Conservation (phyloP, 2,113 vertebrate species). For the Stigmatopora nigra region DNA sequence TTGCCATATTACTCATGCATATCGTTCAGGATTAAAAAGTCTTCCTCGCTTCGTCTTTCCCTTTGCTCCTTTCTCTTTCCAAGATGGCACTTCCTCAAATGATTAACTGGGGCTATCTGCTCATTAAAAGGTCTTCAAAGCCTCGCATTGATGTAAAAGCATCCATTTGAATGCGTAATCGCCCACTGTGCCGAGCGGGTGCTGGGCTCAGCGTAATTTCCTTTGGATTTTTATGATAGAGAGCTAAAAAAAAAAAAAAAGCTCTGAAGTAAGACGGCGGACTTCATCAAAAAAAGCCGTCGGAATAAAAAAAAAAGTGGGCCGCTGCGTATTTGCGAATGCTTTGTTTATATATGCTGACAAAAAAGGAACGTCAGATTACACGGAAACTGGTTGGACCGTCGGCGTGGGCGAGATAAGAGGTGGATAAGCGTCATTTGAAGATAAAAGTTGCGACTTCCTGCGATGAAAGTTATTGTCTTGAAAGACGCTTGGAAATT, state of each 20-base stretch:
- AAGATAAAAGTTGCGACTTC: slow-evolving; percentile 54
- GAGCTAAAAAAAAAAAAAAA: slow-evolving; percentile 50
- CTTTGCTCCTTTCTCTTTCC: slow-evolving; percentile 33
- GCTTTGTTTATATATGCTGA: slow-evolving; percentile 68
- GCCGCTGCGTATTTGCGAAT: slow-evolving; percentile 46
- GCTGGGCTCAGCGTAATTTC: slow-evolving; percentile 74
- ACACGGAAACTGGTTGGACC: slow-evolving; percentile 48
- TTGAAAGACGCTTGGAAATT: slow-evolving; percentile 41
- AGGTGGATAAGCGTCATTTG: slow-evolving; percentile 54
- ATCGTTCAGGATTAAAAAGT: slow-evolving; percentile 76
- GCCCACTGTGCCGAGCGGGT: slow-evolving; percentile 63
- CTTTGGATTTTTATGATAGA: slow-evolving; percentile 60
- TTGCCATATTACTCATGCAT: slow-evolving; percentile 36
- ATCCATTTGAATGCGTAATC: slow-evolving; percentile 89
- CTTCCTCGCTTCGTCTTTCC: slow-evolving; percentile 6
- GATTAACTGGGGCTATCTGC: slow-evolving; percentile 69
- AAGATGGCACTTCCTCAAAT: slow-evolving; percentile 76
- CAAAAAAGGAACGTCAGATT: slow-evolving; percentile 53
- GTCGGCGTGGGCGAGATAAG: slow-evolving; percentile 37
- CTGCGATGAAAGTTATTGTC: slow-evolving; percentile 39
- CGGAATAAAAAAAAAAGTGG: slow-evolving; percentile 23
- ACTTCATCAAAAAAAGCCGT: slow-evolving; percentile 41
- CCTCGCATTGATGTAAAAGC: slow-evolving; percentile 84
- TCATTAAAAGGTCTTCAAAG: slow-evolving; percentile 88
- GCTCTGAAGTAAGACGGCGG: slow-evolving; percentile 30